These are phyloP conservation scores for Eutolmus rufibarbis DNA, from an alignment of 2,888 invertebrate species.

Conservation along the genomic window DNA sequence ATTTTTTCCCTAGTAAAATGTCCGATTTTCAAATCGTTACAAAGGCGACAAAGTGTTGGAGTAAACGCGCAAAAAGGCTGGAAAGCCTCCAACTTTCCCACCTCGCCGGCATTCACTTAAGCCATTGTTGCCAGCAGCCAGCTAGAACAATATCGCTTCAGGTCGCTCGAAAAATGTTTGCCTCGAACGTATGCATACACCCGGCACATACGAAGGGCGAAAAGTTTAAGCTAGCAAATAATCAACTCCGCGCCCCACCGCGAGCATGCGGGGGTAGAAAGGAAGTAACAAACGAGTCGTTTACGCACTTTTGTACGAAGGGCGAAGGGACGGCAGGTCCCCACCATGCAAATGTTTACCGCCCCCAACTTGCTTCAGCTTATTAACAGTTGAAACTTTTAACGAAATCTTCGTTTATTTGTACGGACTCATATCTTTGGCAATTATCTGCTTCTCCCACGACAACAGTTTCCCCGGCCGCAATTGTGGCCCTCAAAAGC, in stretches of 20 bases:
- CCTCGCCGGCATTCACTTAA: not conserved
- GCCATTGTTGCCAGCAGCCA: not conserved
- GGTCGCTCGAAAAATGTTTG: not conserved
- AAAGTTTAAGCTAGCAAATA: not conserved
- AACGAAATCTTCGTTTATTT: conserved; percentile 5
- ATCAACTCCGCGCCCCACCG: not conserved
- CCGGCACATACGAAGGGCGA: not conserved
- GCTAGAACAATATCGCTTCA: not conserved
- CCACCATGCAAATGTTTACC: conserved; percentile 3
- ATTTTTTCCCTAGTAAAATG: not conserved
- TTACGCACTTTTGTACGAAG: not conserved
- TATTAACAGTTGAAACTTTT: conserved; percentile 28
- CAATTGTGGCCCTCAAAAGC: not conserved
- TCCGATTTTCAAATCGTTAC: not conserved
- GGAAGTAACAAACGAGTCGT: not conserved
- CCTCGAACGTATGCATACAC: not conserved
- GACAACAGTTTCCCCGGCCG: not conserved
- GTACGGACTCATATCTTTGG: conserved; percentile 18
- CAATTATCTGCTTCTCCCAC: conserved; percentile 9
- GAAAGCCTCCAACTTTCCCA: not conserved
- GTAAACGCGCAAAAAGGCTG: not conserved
- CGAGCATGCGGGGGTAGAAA: not conserved
- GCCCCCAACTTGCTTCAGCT: not conserved
- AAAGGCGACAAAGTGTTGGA: not conserved
- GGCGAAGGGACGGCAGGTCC: not conserved